Base-by-base conservation (phyloP, 2,888 invertebrate species). In the Eutolmus rufibarbis region DNA sequence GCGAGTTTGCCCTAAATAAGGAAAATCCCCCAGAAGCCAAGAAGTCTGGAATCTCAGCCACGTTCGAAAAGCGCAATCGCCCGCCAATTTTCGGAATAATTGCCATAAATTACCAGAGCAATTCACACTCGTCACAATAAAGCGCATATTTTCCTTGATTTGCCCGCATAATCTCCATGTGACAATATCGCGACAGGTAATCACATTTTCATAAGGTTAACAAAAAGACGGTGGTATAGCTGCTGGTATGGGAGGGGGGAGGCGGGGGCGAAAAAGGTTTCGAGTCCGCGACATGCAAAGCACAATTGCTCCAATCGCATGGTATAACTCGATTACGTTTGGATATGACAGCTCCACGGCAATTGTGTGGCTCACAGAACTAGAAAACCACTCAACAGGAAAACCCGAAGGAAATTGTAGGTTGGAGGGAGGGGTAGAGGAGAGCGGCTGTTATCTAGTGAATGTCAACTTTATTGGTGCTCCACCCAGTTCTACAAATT, bases 401-500 rank as follows among this genome's bases (percentile, higher is more conserved):
- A 86, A 86, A 86, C 79, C 86, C 78, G 78, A 57, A 79, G 86
- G 86, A 86, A 86, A 86, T 86, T 16, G 19, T n/a, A 1, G 40
- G 12, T 1, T 9, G 19, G 56, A 2, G 56, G n/a, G 56, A 1
- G n/a, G 19, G 56, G 16, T 2, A 2, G 56, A 19, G 19, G 56
- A 56, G 56, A n/a, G 28, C 7, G 40, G 12, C 57, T 40, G 37
- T 85, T 85, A 85, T 85, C 85, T 85, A n/a, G 74, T 85, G 85
- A 85, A 74, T 85, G 85, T 85, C 85, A 66, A 85, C 74, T 74
- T 74, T 74, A 85, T 85, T 85, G 74, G 85, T 77, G 74, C 86
- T 88, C 88, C 88, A 88, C 88, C 88, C 88, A 88, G 84, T 81
- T 88, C 77, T 66, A 78, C 82, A 88, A 88, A 88, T 87, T 82